Conservation (phyloP, 1,140 invertebrate genomes). For the Sycophaga agraensis region DNA sequence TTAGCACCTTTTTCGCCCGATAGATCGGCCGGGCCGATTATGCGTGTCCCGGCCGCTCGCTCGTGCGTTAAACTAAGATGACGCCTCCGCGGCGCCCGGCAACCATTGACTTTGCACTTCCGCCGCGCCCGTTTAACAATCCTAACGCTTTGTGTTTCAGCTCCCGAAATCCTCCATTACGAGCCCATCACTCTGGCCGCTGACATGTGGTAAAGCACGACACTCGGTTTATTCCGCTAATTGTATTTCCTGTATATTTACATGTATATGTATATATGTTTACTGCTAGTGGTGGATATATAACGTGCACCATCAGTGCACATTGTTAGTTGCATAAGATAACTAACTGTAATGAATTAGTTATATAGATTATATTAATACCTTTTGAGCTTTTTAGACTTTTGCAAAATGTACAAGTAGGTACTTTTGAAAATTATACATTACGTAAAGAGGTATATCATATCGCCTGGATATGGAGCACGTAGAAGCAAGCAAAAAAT, state of each 20-base stretch:
- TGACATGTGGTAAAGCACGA: constrained; percentile 68
- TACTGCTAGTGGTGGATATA: too few species aligned
- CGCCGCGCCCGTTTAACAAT: neutral
- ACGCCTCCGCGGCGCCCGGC: neutral
- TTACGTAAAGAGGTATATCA: too few species aligned
- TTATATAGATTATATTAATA: too few species aligned
- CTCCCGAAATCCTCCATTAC: constrained; percentile 75
- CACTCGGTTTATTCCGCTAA: neutral
- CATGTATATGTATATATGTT: neutral
- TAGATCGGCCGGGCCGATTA: neutral
- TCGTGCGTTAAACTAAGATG: neutral
- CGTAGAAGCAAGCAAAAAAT: too few species aligned
- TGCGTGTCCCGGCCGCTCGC: neutral
- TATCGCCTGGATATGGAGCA: too few species aligned
- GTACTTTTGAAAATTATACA: too few species aligned
- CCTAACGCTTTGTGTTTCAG: constrained; percentile 57
- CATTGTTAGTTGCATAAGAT: too few species aligned
- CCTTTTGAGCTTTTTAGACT: too few species aligned
- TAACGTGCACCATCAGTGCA: too few species aligned
- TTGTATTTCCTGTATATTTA: neutral
- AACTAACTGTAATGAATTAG: too few species aligned
- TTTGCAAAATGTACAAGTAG: too few species aligned
- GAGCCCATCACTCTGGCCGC: constrained; percentile 70
- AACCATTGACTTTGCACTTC: neutral
- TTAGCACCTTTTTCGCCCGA: neutral